Percentiles rank a stretch among this genome's conserved stretches.
Evolutionary conservation across 2,797 vertebrate genomes (phyloP).

Genomic region (Brachymystax lenok): DNA sequence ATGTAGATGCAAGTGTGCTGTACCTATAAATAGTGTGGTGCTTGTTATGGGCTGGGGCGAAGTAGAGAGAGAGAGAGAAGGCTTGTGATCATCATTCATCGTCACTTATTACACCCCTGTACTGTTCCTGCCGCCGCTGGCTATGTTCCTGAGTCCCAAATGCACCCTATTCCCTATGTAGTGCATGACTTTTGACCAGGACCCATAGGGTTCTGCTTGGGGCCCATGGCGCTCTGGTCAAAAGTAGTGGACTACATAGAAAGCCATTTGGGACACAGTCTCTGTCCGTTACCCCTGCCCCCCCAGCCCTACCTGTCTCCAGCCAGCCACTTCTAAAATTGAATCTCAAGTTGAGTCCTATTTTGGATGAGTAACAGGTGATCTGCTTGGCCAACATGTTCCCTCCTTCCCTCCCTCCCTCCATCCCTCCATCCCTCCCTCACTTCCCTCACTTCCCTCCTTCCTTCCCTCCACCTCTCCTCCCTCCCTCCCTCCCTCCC

Average conservation of each 20-base stretch:
- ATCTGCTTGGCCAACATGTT: slow-evolving; percentile 60
- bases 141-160: background rate
- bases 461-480: too few relatives aligned
- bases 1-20: slow-evolving; percentile 32
- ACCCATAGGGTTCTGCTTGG: too few relatives aligned
- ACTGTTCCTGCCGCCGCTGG: slow-evolving; percentile 9
- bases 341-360: slow-evolving; percentile 78
- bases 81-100: slow-evolving; percentile 67
- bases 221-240: too few relatives aligned
- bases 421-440: background rate
- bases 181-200: too few relatives aligned
- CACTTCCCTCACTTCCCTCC: too few relatives aligned
- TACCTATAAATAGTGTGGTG: slow-evolving; percentile 53
- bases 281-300: background rate
- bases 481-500: background rate
- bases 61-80: slow-evolving; percentile 59
- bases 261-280: too few relatives aligned
- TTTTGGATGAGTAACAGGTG: slow-evolving; percentile 78
- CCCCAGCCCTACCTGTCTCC: slow-evolving; percentile 14
- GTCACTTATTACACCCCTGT: slow-evolving; percentile 41
- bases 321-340: slow-evolving; percentile 73
- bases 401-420: slow-evolving; percentile 55
- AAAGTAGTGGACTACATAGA: too few relatives aligned
- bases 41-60: slow-evolving; percentile 42
- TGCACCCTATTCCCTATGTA: too few relatives aligned